Percentiles rank a stretch among this genome's conserved stretches.
These are phyloP conservation scores for Gastracanthus pulcherrimus DNA, from an alignment of 2,888 invertebrate species.

Conservation along the genomic window DNA sequence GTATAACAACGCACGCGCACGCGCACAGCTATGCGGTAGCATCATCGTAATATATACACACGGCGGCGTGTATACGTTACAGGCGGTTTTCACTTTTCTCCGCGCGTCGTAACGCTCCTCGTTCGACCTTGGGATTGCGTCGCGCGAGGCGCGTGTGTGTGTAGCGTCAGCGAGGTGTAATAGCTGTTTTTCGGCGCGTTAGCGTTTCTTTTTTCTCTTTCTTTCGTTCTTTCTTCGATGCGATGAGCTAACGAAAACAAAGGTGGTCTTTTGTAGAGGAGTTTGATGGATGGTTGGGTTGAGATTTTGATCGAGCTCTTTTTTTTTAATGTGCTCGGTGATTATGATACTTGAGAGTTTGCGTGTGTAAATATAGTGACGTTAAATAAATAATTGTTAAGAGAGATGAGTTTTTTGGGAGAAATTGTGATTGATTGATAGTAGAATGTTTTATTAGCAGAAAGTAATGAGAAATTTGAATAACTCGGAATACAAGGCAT, in stretches of 20 bases:
- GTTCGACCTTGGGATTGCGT: slow-evolving; percentile 21
- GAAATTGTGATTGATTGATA: background rate
- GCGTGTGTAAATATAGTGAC: background rate
- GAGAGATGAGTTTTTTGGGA: background rate
- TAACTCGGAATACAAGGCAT: too few species aligned
- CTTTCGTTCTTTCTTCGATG: background rate
- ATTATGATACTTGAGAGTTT: too few species aligned
- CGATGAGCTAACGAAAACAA: background rate
- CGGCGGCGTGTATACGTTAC: background rate
- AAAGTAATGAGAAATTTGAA: too few species aligned
- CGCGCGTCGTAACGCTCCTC: background rate
- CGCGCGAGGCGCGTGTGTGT: background rate
- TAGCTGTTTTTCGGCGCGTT: background rate
- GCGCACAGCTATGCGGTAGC: too few species aligned
- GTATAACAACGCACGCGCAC: too few species aligned
- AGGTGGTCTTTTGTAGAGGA: background rate
- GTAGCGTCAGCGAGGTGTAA: background rate
- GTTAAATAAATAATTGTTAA: background rate
- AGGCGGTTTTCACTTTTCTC: slow-evolving; percentile 33
- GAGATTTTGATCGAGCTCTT: background rate
- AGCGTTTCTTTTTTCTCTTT: too few species aligned
- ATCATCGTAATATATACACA: background rate
- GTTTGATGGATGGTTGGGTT: background rate
- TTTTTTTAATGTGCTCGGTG: background rate
- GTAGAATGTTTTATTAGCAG: background rate